A percentile compares a stretch with the other conserved stretches of the same genome.
These are phyloP conservation scores for Callopanchax toddi DNA, from an alignment of 2,113 vertebrate species.

Conservation along the genomic window DNA sequence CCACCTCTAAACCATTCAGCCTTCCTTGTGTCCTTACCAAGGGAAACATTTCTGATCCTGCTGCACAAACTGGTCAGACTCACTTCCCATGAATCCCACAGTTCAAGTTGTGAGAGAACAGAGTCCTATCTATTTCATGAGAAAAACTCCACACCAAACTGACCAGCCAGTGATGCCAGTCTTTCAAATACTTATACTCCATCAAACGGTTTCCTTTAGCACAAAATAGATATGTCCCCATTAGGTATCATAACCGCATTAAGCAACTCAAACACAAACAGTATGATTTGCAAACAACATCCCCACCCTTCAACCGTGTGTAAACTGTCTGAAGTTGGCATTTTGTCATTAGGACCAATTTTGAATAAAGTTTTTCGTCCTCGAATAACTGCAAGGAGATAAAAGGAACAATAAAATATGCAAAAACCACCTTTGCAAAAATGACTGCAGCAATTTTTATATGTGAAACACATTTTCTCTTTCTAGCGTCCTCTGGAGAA, in stretches of 20 bases:
- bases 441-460: conserved; percentile 79
- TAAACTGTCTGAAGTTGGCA: conserved; percentile 65
- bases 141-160: conserved; percentile 58
- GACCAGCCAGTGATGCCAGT: conserved; percentile 60
- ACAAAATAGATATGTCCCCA: conserved; percentile 64
- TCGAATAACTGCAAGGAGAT: conserved; percentile 61
- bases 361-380: conserved; percentile 63
- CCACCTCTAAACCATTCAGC: conserved; percentile 60
- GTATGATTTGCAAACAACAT: conserved; percentile 66
- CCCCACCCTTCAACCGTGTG: conserved; percentile 56
- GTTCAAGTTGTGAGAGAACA: conserved; percentile 55
- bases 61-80: conserved; percentile 49
- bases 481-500: conserved; percentile 82
- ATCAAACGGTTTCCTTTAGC: conserved; percentile 59
- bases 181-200: conserved; percentile 63
- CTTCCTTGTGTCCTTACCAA: conserved; percentile 23
- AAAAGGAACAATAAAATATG: conserved; percentile 57
- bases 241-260: conserved; percentile 68
- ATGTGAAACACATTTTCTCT: conserved; percentile 73
- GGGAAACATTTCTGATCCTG: conserved; percentile 42
- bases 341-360: conserved; percentile 66
- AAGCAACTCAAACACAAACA: conserved; percentile 75
- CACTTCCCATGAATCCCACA: conserved; percentile 51
- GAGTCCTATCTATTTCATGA: conserved; percentile 44
- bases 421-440: conserved; percentile 72